These are phyloP conservation scores for Uloborus plumipes DNA, from an alignment of 2,888 invertebrate species.

Conservation along the genomic window DNA sequence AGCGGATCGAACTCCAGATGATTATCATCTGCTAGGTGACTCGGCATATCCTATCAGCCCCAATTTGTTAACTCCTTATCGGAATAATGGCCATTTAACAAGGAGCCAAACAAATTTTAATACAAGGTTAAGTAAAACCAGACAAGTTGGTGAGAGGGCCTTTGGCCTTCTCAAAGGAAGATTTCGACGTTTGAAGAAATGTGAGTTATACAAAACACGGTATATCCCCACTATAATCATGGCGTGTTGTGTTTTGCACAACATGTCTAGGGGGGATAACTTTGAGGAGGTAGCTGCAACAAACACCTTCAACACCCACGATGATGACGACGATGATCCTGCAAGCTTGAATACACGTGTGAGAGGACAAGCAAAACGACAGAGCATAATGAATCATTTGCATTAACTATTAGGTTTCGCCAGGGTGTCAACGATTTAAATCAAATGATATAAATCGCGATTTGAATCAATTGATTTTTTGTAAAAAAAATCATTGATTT, in stretches of 20 bases:
- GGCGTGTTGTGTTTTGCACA: not conserved
- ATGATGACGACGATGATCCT: no score
- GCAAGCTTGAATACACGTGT: no score
- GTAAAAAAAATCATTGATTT: no score
- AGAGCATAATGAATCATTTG: no score
- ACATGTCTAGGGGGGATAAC: not conserved
- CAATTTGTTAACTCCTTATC: conserved; percentile 55
- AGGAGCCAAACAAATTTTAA: conserved; percentile 53
- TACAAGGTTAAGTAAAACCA: not conserved
- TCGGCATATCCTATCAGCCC: conserved; percentile 58
- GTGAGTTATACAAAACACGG: not conserved
- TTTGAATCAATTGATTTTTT: no score
- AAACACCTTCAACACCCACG: no score
- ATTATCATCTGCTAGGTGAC: conserved; percentile 49
- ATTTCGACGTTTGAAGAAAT: not conserved
- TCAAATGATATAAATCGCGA: no score
- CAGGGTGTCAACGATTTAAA: no score
- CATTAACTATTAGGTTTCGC: no score
- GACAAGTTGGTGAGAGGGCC: conserved; percentile 57
- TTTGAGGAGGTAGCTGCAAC: no score
- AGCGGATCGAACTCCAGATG: not conserved
- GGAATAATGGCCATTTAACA: conserved; percentile 53
- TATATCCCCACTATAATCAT: not conserved
- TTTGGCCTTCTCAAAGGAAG: conserved; percentile 48
- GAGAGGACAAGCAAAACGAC: no score